Base-by-base conservation (phyloP, 2,797 vertebrate species). In the Oreortyx pictus region DNA sequence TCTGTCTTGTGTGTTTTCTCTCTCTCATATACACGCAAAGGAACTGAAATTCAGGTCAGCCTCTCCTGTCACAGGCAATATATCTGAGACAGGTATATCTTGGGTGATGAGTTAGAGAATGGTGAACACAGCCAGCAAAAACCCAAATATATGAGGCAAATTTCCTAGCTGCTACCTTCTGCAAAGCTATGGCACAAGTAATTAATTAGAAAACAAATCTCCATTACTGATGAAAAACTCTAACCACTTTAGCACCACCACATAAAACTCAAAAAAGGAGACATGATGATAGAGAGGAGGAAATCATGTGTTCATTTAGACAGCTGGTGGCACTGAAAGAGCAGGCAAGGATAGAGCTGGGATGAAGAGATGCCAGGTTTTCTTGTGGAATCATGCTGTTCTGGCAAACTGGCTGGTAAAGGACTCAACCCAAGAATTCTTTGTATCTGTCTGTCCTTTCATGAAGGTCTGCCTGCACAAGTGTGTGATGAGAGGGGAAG, bases 311-410 rank as follows among this genome's bases (percentile, higher is more conserved):
- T 79, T 73, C 4, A 2, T 94, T 82, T 91, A 89, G 92, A 95
- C 92, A 93, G 93, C 82, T 96, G 94, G 93, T 95, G 90, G 96
- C 93, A 95, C 93, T 96, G 95, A 71, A 91, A 86, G 89, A 92
- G 82, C 90, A 96, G 74, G 46, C 82, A 89, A 86, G 37, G 47
- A 89, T 31, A 87, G 62, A 16, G 43, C 37, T 78, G 68, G 76
- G 44, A 85, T 62, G 66, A 87, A 90, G 23, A 86, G 56, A 66
- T 33, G 56, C 44, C 86, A 87, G 66, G 76, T 81, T 78, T 82
- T 76, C 27, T 60, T 84, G 49, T 86, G 71, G 56, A 88, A 86
- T 70, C 60, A 15, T 3, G 7, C 37, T 92, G 43, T 78, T 73
- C 66, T 54, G 41, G 71, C 44, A 90, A 64, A 82, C 6, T 43